Evolutionary conservation across 2,113 vertebrate species (phyloP).

Genomic region (Anguilla japonica): DNA sequence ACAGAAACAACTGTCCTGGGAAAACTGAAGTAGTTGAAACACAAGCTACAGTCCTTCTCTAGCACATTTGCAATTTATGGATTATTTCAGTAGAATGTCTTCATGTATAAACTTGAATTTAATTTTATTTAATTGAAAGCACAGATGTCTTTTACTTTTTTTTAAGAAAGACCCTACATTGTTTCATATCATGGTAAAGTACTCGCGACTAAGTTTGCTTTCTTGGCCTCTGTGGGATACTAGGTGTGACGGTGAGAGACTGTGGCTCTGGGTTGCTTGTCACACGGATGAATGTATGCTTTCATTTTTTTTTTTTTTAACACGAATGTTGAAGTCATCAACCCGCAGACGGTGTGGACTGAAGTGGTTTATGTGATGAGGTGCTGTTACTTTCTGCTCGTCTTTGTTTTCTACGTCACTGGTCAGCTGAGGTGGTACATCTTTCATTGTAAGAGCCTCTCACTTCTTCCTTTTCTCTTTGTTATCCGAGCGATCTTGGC

Average conservation of each 20-base stretch:
- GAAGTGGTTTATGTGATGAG: conserved; percentile 3
- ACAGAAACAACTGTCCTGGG: conserved; percentile 28
- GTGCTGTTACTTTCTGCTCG: neutral
- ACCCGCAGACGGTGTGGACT: conserved; percentile 11
- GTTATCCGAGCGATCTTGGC: neutral
- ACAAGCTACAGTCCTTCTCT: conserved; percentile 65
- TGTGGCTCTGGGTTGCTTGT: conserved; percentile 10
- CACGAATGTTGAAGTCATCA: conserved; percentile 4
- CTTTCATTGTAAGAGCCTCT: neutral
- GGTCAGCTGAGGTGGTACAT: neutral
- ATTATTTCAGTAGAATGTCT: conserved; percentile 68
- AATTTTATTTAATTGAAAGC: conserved; percentile 68
- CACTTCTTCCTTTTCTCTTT: neutral
- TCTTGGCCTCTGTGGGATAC: conserved; percentile 3
- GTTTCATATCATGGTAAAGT: conserved; percentile 61
- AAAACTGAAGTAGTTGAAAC: conserved; percentile 53
- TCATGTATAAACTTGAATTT: conserved; percentile 78
- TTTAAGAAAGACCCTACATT: conserved; percentile 68
- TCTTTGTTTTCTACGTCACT: conserved; percentile 2
- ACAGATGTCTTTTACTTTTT: conserved; percentile 56
- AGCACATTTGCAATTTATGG: conserved; percentile 65
- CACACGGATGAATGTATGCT: conserved; percentile 47
- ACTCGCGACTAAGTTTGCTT: conserved; percentile 47
- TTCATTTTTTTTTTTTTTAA: conserved; percentile 27
- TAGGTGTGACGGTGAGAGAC: conserved; percentile 14